Conservation (phyloP, 2,888 invertebrate species). For the Empis stercorea region DNA sequence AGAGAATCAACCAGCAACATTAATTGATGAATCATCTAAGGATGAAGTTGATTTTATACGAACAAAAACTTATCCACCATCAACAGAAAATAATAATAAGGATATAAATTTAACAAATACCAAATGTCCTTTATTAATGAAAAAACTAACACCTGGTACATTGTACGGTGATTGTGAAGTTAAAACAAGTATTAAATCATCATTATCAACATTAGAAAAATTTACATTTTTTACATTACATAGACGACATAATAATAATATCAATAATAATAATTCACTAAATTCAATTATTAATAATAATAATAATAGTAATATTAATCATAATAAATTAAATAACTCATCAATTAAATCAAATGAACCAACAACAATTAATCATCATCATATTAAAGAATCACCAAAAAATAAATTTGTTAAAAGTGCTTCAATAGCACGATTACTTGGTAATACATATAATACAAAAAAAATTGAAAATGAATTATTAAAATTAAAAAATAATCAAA, state of each 20-base stretch:
- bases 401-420: slow-evolving; percentile 33
- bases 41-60: slow-evolving; percentile 33
- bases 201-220: slow-evolving; percentile 14
- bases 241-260: slow-evolving; percentile 1
- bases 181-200: slow-evolving; percentile 13
- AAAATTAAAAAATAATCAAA: slow-evolving; percentile 1
- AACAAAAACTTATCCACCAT: background rate
- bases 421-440: slow-evolving; percentile 32
- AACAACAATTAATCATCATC: slow-evolving; percentile 6
- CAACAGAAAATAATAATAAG: background rate
- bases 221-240: slow-evolving; percentile 12
- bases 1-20: background rate
- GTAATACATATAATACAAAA: slow-evolving; percentile 35
- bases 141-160: slow-evolving; percentile 8
- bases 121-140: slow-evolving; percentile 1
- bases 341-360: slow-evolving; percentile 1
- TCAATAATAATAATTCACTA: too few species aligned
- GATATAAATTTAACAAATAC: background rate
- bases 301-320: background rate
- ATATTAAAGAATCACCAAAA: slow-evolving; percentile 5
- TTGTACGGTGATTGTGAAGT: slow-evolving; percentile 15
- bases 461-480: slow-evolving; percentile 27
- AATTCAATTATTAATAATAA: background rate
- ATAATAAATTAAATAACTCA: slow-evolving; percentile 4
- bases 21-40: slow-evolving; percentile 15